These are phyloP conservation scores for Notechis scutatus DNA, from an alignment of 2,113 vertebrate species.

Conservation along the genomic window DNA sequence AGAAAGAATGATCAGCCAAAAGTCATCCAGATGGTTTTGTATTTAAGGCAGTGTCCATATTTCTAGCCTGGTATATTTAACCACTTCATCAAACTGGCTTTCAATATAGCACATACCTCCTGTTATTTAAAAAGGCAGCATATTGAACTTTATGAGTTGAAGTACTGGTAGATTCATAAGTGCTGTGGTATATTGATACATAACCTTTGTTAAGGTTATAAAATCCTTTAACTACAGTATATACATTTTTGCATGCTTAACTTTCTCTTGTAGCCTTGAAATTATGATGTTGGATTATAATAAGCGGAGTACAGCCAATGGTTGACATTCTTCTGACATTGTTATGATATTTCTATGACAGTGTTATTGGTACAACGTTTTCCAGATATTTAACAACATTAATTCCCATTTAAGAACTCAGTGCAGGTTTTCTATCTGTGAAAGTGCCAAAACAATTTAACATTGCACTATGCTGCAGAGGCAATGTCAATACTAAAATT, in stretches of 20 bases:
- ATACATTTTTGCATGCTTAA: neutral
- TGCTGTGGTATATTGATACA: neutral
- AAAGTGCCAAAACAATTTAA: slow-evolving; percentile 1
- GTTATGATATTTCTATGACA: slow-evolving; percentile 4
- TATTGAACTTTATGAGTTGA: neutral
- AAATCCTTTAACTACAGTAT: neutral
- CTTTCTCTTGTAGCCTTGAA: neutral
- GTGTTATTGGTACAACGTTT: neutral
- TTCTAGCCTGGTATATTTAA: neutral
- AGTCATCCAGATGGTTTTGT: neutral
- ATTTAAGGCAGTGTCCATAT: neutral
- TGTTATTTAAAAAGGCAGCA: neutral
- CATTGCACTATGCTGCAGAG: neutral
- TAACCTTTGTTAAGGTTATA: neutral
- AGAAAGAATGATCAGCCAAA: neutral
- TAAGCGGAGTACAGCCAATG: neutral
- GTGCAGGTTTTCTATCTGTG: neutral
- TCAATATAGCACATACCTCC: neutral
- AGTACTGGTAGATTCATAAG: neutral
- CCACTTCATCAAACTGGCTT: neutral
- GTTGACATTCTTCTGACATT: neutral
- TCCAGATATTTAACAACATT: neutral
- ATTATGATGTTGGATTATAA: neutral
- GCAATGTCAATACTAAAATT: neutral
- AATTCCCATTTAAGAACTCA: neutral